Percentiles rank a stretch among this genome's conserved stretches.
Evolutionary conservation across 2,113 vertebrate species (phyloP).

Genomic region (Sphaerodactylus townsendi): DNA sequence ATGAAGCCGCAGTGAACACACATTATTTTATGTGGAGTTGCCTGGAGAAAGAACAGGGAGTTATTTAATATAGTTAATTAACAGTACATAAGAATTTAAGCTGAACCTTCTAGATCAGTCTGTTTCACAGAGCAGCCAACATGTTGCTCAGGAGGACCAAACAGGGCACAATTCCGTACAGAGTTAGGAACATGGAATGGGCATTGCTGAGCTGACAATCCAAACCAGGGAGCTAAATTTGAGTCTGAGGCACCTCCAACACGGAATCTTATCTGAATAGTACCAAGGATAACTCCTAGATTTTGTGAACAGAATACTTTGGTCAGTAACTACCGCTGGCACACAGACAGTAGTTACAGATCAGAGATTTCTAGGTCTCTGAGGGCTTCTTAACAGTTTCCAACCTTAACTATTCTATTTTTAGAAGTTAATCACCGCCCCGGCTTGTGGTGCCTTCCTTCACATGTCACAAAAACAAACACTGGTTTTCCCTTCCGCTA

Average conservation of each 20-base stretch:
- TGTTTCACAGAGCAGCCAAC: too few relatives aligned
- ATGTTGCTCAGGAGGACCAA: too few relatives aligned
- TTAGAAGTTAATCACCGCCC: not conserved
- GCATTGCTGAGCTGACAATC: not conserved
- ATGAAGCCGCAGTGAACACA: too few relatives aligned
- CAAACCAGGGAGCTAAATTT: not conserved
- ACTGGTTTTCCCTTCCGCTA: not conserved
- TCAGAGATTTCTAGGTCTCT: not conserved
- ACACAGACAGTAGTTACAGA: not conserved
- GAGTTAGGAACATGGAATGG: too few relatives aligned
- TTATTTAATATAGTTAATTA: too few relatives aligned
- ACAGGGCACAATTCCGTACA: too few relatives aligned
- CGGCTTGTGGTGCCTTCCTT: not conserved
- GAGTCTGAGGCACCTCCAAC: too few relatives aligned
- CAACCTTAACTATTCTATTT: not conserved
- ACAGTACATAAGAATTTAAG: too few relatives aligned
- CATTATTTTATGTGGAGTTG: too few relatives aligned
- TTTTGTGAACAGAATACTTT: not conserved
- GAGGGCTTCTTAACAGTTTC: accelerated
- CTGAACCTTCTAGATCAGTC: too few relatives aligned
- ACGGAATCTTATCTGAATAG: not conserved
- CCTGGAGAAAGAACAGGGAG: too few relatives aligned
- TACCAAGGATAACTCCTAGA: not conserved
- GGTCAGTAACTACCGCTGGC: not conserved
- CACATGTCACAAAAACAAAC: not conserved